Conservation (phyloP, 1,140 invertebrate genomes). For the Arctopsyche grandis region DNA sequence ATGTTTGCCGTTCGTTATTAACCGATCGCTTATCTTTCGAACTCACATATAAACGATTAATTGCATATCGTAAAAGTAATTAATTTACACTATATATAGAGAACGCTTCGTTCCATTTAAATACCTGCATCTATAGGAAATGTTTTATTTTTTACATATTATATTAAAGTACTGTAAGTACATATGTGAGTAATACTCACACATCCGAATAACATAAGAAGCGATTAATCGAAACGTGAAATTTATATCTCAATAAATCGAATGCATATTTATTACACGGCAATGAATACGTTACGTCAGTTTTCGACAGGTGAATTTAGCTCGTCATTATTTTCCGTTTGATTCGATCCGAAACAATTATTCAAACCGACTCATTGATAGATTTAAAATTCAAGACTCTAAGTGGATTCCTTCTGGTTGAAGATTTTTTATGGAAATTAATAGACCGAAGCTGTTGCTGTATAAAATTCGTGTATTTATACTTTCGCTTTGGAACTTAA, state of each 20-base stretch:
- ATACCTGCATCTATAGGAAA: neutral
- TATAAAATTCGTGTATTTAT: neutral
- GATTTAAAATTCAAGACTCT: too few species aligned
- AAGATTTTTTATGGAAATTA: too few species aligned
- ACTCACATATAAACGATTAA: constrained; percentile 1
- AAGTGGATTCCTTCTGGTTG: too few species aligned
- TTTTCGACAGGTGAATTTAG: too few species aligned
- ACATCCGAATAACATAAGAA: neutral
- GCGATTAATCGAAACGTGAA: neutral
- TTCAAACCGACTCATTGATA: neutral
- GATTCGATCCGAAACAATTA: too few species aligned
- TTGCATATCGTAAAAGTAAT: constrained; percentile 20
- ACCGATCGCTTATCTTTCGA: constrained; percentile 25
- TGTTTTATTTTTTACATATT: neutral
- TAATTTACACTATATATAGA: neutral
- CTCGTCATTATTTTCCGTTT: too few species aligned
- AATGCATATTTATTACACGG: neutral
- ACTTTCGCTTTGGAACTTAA: too few species aligned
- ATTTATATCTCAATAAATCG: constrained; percentile 11
- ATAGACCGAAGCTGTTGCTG: too few species aligned
- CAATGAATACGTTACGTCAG: too few species aligned
- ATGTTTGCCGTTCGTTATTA: constrained; percentile 24
- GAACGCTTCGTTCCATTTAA: neutral
- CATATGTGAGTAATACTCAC: neutral
- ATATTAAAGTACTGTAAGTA: neutral